Evolutionary conservation across 2,797 vertebrate genomes (phyloP).

Genomic region (Platalea minor): DNA sequence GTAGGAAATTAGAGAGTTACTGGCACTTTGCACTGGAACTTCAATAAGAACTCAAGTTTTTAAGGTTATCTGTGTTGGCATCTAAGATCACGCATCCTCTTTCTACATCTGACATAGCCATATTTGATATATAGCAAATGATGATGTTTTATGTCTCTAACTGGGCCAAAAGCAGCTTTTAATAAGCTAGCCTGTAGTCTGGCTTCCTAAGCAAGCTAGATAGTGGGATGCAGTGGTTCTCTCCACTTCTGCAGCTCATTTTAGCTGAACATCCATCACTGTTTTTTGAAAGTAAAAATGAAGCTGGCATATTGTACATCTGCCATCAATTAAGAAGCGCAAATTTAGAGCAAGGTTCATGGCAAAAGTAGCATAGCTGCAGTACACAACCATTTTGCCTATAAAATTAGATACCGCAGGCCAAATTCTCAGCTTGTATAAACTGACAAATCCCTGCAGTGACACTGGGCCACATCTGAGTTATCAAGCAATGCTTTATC

Average conservation of each 20-base stretch:
- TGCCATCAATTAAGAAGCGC: background rate
- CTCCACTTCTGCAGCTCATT: background rate
- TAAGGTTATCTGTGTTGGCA: constrained; percentile 5
- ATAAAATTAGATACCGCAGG: background rate
- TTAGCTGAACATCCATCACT: background rate
- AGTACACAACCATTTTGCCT: background rate
- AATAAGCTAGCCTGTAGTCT: background rate
- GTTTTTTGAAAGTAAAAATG: background rate
- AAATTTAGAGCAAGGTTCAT: background rate
- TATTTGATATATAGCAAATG: background rate
- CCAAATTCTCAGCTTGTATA: background rate
- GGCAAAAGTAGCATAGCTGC: background rate
- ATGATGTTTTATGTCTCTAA: background rate
- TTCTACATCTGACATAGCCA: background rate
- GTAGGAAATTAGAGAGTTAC: background rate
- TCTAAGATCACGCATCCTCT: background rate
- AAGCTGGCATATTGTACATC: background rate
- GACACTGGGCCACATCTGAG: background rate
- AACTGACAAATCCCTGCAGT: background rate
- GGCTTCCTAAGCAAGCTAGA: background rate
- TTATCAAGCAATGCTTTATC: background rate
- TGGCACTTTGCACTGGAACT: constrained; percentile 2
- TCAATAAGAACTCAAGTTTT: constrained; percentile 5
- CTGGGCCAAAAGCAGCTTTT: background rate
- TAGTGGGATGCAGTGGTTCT: background rate